Evolutionary conservation across 2,797 vertebrate genomes (phyloP).

Genomic region (Champsocephalus esox): DNA sequence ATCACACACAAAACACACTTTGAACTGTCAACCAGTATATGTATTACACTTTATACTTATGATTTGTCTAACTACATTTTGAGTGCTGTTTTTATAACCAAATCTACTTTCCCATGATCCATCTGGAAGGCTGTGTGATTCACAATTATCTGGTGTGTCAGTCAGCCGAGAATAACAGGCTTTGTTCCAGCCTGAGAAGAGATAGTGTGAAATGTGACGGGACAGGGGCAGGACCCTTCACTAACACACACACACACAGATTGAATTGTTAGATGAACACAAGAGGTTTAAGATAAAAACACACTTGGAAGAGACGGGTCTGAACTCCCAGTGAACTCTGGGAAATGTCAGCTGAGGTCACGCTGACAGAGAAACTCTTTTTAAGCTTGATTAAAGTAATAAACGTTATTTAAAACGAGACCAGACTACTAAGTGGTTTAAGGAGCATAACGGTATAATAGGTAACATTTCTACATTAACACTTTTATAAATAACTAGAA

Average conservation of each 20-base stretch:
- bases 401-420: background rate
- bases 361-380: background rate
- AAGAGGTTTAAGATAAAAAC: too few species aligned
- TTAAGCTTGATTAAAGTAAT: background rate
- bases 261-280: too few species aligned
- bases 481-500: too few species aligned
- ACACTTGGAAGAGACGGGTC: background rate
- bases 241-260: background rate
- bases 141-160: background rate
- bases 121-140: slow-evolving; percentile 4
- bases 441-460: too few species aligned
- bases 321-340: slow-evolving; percentile 32
- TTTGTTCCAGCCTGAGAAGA: slow-evolving; percentile 26
- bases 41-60: too few species aligned
- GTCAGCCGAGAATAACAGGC: slow-evolving; percentile 6
- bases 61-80: too few species aligned
- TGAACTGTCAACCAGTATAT: too few species aligned
- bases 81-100: background rate
- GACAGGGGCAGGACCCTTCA: slow-evolving; percentile 30
- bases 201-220: slow-evolving; percentile 57
- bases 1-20: too few species aligned
- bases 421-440: too few species aligned
- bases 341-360: slow-evolving; percentile 4
- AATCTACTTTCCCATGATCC: slow-evolving; percentile 35
- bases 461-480: too few species aligned